Percentiles rank a stretch among this genome's conserved stretches.
Evolutionary conservation across 2,797 vertebrate species (phyloP).

Genomic region (Syngnathus rostellatus): DNA sequence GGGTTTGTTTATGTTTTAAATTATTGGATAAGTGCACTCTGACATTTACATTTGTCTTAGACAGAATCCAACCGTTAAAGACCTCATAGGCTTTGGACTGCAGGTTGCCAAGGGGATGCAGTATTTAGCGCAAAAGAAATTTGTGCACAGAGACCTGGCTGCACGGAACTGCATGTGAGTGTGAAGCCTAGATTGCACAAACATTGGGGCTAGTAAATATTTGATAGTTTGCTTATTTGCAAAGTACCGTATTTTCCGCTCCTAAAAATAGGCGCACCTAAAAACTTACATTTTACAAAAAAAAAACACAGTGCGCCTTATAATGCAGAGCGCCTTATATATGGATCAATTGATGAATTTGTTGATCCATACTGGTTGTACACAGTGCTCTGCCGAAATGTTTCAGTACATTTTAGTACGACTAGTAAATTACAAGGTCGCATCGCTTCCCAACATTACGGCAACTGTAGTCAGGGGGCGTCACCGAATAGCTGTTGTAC

Average conservation of each 20-base stretch:
- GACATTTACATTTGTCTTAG: constrained; percentile 7
- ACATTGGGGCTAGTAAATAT: background rate
- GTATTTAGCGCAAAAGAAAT: constrained; percentile 87
- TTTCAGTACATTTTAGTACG: no score
- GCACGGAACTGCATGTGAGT: constrained; percentile 98
- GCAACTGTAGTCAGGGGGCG: no score
- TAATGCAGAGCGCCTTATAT: no score
- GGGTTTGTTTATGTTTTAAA: background rate
- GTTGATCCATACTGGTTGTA: no score
- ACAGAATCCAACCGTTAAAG: constrained; percentile 92
- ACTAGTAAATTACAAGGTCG: no score
- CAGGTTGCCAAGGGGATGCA: constrained; percentile 95
- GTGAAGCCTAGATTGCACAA: constrained; percentile 10
- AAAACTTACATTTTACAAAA: no score
- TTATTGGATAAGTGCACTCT: background rate
- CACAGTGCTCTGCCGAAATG: no score
- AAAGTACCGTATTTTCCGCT: background rate
- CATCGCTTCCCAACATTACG: no score
- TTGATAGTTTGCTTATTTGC: background rate
- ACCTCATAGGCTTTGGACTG: constrained; percentile 89
- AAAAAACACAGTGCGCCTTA: no score
- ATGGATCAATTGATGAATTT: no score
- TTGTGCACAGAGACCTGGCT: constrained; percentile 94
- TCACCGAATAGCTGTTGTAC: no score
- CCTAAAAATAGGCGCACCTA: no score